A percentile compares a stretch with the other conserved stretches of the same genome.
Conservation (phyloP, 2,888 invertebrate genomes). For the Drosophila incognita region DNA sequence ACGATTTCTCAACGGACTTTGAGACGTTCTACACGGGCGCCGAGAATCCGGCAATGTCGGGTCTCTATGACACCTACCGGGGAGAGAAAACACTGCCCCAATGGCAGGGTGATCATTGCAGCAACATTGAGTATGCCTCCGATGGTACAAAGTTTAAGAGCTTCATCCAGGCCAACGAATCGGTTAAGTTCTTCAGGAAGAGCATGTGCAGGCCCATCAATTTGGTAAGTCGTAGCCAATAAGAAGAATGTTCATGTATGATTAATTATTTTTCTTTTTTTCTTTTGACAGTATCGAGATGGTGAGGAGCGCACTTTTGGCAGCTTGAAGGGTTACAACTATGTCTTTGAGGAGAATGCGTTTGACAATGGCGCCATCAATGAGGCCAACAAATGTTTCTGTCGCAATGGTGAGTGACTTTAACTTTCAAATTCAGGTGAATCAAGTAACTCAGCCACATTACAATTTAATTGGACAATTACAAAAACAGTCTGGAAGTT, state of each 20-base stretch:
- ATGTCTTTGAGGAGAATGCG: constrained; percentile 90
- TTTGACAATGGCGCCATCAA: constrained; percentile 91
- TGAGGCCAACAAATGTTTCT: constrained; percentile 93
- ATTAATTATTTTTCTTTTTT: constrained; percentile 19
- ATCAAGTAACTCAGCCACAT: neutral
- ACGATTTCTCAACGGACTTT: constrained; percentile 92
- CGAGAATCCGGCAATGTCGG: constrained; percentile 87
- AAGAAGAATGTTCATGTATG: constrained; percentile 5
- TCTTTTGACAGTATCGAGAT: constrained; percentile 86
- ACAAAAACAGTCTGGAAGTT: constrained; percentile 32
- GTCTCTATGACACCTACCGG: constrained; percentile 91
- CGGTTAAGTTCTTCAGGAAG: constrained; percentile 91
- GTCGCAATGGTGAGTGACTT: constrained; percentile 87
- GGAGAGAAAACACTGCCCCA: constrained; percentile 90
- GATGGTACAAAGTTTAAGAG: constrained; percentile 94
- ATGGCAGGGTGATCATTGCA: constrained; percentile 91
- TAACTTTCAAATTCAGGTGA: neutral
- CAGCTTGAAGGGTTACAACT: constrained; percentile 90
- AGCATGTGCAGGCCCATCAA: constrained; percentile 93
- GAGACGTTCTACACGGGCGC: constrained; percentile 92
- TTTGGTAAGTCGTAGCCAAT: constrained; percentile 87
- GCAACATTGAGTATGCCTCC: constrained; percentile 90
- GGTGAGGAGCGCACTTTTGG: constrained; percentile 87
- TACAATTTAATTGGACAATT: constrained; percentile 34
- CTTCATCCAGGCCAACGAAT: constrained; percentile 89